phyloP scores from a whole-genome alignment of 2,888 invertebrate species.

The Lepetodrilus schrolli region DNA sequence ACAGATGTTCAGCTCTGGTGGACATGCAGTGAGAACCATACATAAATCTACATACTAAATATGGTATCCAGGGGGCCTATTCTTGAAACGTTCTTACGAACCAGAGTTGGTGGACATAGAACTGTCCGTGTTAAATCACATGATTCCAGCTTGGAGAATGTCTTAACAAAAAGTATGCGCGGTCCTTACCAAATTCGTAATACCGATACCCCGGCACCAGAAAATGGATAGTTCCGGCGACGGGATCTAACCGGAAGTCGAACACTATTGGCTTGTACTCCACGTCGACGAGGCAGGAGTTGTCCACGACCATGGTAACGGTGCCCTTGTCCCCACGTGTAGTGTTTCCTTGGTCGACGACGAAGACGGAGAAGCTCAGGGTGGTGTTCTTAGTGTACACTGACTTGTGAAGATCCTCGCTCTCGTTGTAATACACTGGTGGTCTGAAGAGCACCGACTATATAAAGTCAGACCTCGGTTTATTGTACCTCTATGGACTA shows the following conservation, averaged over 20 bases:
- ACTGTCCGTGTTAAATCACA: too few species aligned
- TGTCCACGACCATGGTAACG: conserved; percentile 55
- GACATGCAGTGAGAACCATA: too few species aligned
- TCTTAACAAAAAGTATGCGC: too few species aligned
- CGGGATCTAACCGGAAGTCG: conserved; percentile 45
- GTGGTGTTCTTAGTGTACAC: neutral
- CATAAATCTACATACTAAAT: too few species aligned
- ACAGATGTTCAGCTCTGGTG: too few species aligned
- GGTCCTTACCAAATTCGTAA: conserved; percentile 55
- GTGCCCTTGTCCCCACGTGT: conserved; percentile 53
- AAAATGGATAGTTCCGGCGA: conserved; percentile 53
- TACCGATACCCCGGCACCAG: conserved; percentile 61
- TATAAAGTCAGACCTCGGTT: neutral
- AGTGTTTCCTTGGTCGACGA: conserved; percentile 51
- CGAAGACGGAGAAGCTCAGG: conserved; percentile 41
- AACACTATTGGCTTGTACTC: conserved; percentile 51
- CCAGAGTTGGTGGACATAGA: too few species aligned
- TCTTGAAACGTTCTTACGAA: too few species aligned
- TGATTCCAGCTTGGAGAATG: too few species aligned
- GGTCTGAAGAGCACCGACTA: neutral
- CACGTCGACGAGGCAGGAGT: conserved; percentile 63
- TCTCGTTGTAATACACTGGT: neutral
- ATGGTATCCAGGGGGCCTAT: too few species aligned
- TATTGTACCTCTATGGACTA: neutral
- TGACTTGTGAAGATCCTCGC: conserved; percentile 10